Conservation (phyloP, 2,888 invertebrate species). For the Phania funesta region DNA sequence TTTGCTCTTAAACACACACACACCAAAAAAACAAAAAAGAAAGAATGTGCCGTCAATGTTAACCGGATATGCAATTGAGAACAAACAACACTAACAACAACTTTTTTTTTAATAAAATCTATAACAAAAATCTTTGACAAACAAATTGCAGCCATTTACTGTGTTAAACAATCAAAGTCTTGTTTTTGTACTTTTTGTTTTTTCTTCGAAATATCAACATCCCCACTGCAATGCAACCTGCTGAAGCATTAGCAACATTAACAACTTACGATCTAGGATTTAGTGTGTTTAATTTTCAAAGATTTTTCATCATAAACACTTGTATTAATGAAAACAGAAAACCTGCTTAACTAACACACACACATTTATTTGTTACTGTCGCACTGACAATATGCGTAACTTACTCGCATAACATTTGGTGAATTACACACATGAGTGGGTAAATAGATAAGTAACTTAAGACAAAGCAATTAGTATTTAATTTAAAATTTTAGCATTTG, state of each 20-base stretch:
- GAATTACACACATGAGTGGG: constrained; percentile 21
- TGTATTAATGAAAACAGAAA: constrained; percentile 36
- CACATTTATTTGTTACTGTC: too few species aligned
- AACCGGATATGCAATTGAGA: constrained; percentile 62
- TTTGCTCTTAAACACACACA: neutral
- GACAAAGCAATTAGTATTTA: too few species aligned
- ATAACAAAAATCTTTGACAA: neutral
- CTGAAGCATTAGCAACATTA: constrained; percentile 8
- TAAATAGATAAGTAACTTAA: neutral
- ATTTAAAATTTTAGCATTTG: too few species aligned
- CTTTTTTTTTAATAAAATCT: neutral
- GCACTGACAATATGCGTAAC: neutral
- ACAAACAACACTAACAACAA: constrained; percentile 16
- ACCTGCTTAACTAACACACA: constrained; percentile 58
- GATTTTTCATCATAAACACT: constrained; percentile 49
- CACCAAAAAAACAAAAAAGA: constrained; percentile 19
- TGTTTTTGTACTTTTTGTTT: constrained; percentile 6
- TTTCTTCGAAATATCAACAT: neutral
- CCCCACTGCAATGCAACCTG: neutral
- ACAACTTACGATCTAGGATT: constrained; percentile 34
- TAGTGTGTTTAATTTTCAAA: constrained; percentile 44
- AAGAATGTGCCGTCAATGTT: constrained; percentile 41
- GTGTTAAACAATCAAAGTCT: constrained; percentile 32
- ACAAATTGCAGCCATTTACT: constrained; percentile 39
- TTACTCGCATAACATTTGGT: neutral